phyloP scores from a whole-genome alignment of 2,888 invertebrate species.

The Clusia tigrina region DNA sequence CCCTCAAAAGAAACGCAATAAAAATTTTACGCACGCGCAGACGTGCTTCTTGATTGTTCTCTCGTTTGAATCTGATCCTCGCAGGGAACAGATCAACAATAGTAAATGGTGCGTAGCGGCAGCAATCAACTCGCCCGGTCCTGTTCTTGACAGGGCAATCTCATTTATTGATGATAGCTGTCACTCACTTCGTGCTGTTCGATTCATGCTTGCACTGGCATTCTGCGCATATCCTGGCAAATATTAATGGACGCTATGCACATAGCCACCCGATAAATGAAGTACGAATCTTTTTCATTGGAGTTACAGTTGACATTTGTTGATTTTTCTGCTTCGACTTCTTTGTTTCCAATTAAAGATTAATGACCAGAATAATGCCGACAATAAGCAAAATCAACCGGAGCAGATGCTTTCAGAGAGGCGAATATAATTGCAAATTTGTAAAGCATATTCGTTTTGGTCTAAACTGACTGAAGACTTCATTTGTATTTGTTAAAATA shows the following conservation, averaged over 20 bases:
- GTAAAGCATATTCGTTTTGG: background rate
- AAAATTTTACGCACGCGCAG: conserved; percentile 1
- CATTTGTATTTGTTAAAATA: background rate
- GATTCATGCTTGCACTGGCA: background rate
- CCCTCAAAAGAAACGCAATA: background rate
- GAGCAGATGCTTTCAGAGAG: conserved; percentile 3
- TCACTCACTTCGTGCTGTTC: conserved; percentile 31
- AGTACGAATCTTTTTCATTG: background rate
- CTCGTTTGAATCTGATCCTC: background rate
- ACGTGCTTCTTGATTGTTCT: background rate
- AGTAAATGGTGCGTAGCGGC: background rate
- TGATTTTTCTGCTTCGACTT: conserved; percentile 21
- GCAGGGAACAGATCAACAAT: too few species aligned
- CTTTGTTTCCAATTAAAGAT: conserved; percentile 29
- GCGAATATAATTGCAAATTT: background rate
- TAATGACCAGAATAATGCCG: conserved; percentile 30
- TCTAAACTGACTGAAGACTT: background rate
- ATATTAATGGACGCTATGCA: conserved; percentile 17
- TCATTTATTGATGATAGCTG: conserved; percentile 35
- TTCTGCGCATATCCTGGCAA: conserved; percentile 12
- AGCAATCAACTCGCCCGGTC: background rate
- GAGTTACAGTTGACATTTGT: conserved; percentile 22
- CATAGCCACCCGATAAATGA: background rate
- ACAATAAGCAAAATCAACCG: conserved; percentile 9
- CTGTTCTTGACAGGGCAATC: background rate